These are phyloP conservation scores for Zosterops pallidus DNA, from an alignment of 2,113 vertebrate genomes.

Conservation along the genomic window DNA sequence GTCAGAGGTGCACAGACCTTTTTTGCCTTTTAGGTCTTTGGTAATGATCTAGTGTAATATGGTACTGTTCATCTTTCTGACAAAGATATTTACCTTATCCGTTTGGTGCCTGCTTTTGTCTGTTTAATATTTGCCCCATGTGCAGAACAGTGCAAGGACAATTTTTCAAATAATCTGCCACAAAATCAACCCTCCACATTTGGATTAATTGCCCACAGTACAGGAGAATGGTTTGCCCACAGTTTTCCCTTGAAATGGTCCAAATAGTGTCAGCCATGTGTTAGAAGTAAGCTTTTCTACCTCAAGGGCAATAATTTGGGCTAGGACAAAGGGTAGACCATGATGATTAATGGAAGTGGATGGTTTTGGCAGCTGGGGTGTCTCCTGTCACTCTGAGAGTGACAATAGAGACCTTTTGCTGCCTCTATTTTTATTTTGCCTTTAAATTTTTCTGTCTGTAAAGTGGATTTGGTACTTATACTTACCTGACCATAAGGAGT, in stretches of 20 bases:
- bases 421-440: neutral
- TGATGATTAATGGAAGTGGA: neutral
- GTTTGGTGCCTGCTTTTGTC: neutral
- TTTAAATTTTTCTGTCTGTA: neutral
- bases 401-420: neutral
- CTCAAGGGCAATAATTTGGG: neutral
- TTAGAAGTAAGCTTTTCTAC: neutral
- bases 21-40: neutral
- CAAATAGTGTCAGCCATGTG: neutral
- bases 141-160: neutral
- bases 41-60: neutral
- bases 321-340: neutral
- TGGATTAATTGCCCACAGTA: neutral
- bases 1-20: neutral
- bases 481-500: neutral
- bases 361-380: neutral
- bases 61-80: neutral
- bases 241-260: neutral
- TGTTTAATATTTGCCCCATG: neutral
- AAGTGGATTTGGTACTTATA: neutral
- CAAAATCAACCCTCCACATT: neutral
- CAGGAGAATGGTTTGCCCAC: fast-evolving
- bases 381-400: neutral
- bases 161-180: neutral
- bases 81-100: neutral